Evolutionary conservation across 2,888 invertebrate species (phyloP).

Genomic region (Cacoxenus indagator): DNA sequence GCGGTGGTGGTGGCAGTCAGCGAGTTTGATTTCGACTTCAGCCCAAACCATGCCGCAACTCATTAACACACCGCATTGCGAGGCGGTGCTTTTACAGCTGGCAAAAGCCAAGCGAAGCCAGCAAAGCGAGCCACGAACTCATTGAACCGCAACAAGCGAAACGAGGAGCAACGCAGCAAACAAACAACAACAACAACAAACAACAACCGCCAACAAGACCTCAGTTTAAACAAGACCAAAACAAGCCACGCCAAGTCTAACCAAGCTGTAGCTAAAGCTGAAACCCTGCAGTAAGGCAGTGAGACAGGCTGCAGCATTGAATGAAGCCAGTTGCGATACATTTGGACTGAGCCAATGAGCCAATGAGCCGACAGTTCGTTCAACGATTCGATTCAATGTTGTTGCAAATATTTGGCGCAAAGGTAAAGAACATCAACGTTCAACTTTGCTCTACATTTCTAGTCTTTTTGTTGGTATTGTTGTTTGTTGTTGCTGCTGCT

Average conservation of each 20-base stretch:
- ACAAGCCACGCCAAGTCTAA: not conserved
- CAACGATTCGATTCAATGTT: not conserved
- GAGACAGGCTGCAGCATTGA: not conserved
- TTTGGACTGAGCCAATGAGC: not conserved
- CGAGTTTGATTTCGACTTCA: not conserved
- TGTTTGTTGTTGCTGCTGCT: slow-evolving; percentile 7
- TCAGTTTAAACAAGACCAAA: not conserved
- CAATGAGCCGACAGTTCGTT: not conserved
- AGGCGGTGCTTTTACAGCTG: not conserved
- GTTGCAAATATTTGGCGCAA: slow-evolving; percentile 39
- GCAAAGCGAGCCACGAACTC: slow-evolving; percentile 35
- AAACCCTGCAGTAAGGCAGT: not conserved
- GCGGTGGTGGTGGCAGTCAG: too few relatives aligned
- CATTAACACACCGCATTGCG: slow-evolving; percentile 7
- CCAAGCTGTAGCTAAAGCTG: not conserved
- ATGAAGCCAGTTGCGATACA: not conserved
- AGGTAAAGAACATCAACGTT: slow-evolving; percentile 28
- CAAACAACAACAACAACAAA: slow-evolving; percentile 5
- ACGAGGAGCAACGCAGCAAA: not conserved
- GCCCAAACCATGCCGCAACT: not conserved
- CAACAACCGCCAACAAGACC: slow-evolving; percentile 21
- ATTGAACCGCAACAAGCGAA: slow-evolving; percentile 38
- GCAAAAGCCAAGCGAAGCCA: slow-evolving; percentile 22
- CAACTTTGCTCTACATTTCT: slow-evolving; percentile 39
- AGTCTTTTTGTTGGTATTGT: slow-evolving; percentile 27